Evolutionary conservation across 2,888 invertebrate species (phyloP).

Genomic region (Ommatoiulus sabulosus): DNA sequence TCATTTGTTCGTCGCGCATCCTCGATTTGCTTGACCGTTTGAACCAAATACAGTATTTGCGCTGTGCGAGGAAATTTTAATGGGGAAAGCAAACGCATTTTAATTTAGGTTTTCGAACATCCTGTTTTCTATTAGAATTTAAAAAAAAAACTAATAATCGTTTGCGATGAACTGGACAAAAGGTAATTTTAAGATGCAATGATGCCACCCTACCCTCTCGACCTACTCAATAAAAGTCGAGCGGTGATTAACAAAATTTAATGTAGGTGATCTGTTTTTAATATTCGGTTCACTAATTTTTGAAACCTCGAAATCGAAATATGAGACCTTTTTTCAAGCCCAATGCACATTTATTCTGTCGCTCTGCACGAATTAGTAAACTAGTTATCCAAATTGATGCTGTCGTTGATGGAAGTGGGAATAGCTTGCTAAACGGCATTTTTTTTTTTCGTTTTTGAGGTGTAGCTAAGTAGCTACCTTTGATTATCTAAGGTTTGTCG

Average conservation of each 20-base stretch:
- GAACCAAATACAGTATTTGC: neutral
- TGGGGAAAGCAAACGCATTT: neutral
- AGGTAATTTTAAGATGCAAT: neutral
- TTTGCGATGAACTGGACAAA: constrained; percentile 15
- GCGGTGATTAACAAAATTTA: neutral
- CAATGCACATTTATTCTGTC: neutral
- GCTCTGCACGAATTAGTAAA: neutral
- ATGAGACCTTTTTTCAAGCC: neutral
- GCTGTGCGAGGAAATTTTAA: neutral
- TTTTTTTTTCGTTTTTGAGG: neutral
- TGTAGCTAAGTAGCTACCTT: neutral
- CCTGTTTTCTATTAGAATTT: neutral
- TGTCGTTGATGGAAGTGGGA: neutral
- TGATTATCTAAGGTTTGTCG: neutral
- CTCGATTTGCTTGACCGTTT: constrained; percentile 45
- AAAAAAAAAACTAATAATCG: neutral
- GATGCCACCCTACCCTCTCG: constrained; percentile 6
- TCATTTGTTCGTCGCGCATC: constrained; percentile 49
- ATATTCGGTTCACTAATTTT: constrained; percentile 20
- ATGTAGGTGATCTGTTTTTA: constrained; percentile 32
- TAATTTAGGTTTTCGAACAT: neutral
- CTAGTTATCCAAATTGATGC: neutral
- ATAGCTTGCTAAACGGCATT: neutral
- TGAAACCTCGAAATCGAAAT: constrained; percentile 14
- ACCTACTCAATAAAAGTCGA: constrained; percentile 31